phyloP scores from a whole-genome alignment of 2,888 invertebrate species.

The Eupithecia tripunctaria region DNA sequence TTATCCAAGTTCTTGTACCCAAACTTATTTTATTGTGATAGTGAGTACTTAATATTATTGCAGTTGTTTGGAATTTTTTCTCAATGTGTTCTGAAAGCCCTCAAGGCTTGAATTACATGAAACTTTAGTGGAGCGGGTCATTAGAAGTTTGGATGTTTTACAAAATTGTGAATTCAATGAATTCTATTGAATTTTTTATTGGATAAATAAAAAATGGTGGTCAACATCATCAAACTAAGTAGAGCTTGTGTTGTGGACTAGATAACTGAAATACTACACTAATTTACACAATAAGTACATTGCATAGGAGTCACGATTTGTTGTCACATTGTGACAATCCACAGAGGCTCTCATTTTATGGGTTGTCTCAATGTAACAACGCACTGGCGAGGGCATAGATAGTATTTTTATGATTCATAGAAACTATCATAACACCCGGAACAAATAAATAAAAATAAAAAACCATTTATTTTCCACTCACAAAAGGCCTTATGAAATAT shows the following conservation, averaged over 20 bases:
- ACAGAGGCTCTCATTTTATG: no score
- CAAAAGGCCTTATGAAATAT: no score
- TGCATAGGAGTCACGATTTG: no score
- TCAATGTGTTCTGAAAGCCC: not conserved
- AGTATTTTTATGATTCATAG: not conserved
- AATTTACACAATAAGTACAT: no score
- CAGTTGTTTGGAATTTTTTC: constrained; percentile 3
- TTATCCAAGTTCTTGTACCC: not conserved
- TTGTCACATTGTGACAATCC: no score
- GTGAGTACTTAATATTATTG: not conserved
- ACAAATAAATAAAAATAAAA: no score
- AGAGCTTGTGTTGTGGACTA: no score
- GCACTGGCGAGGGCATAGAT: no score
- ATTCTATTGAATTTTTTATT: not conserved
- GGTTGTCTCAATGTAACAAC: no score
- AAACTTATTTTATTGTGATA: not conserved
- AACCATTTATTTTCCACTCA: no score
- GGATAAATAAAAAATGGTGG: not conserved
- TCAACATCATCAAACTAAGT: not conserved
- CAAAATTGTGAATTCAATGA: not conserved
- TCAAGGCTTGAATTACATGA: not conserved
- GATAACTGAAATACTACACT: no score
- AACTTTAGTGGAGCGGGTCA: not conserved
- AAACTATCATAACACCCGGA: not conserved
- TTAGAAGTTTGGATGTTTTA: not conserved